Evolutionary conservation across 37 sponge, comb jelly and placozoan species (phyloP).

Genomic region (Haliclona indistincta): DNA sequence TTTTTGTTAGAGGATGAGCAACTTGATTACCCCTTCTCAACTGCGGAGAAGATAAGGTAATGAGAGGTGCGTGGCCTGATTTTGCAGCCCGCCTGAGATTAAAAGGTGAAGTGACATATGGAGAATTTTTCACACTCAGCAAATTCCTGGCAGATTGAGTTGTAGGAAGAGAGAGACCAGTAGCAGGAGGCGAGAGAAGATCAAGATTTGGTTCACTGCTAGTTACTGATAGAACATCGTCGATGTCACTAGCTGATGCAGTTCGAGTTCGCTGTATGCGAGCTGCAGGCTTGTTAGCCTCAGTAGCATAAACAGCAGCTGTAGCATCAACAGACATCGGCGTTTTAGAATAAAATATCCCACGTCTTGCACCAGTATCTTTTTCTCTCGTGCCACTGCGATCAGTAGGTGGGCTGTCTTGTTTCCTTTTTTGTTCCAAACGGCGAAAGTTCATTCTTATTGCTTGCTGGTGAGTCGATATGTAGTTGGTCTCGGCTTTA

Average conservation of each 20-base stretch:
- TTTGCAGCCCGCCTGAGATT: neutral
- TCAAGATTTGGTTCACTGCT: neutral
- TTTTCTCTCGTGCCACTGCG: neutral
- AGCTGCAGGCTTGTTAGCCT: neutral
- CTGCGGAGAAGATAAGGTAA: neutral
- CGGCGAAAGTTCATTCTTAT: slow-evolving; percentile 62
- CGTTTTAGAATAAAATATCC: slow-evolving; percentile 29
- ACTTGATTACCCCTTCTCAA: neutral
- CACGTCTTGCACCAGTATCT: neutral
- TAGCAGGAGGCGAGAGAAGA: neutral
- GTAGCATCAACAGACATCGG: slow-evolving; percentile 32
- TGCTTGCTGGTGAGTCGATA: slow-evolving; percentile 64
- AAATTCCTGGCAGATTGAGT: neutral
- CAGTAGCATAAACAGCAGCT: slow-evolving; percentile 27
- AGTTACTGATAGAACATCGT: neutral
- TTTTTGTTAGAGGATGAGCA: neutral
- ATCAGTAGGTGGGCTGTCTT: slow-evolving; percentile 11
- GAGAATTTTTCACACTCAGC: neutral
- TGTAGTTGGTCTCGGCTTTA: slow-evolving; percentile 42
- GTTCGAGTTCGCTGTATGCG: neutral
- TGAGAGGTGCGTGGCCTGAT: neutral
- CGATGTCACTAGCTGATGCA: neutral
- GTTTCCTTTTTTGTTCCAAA: slow-evolving; percentile 26
- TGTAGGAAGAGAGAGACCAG: neutral
- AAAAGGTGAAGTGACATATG: neutral